A percentile compares a stretch with the other conserved stretches of the same genome.
Conservation (phyloP, 2,888 invertebrate genomes). For the Patella pellucida region DNA sequence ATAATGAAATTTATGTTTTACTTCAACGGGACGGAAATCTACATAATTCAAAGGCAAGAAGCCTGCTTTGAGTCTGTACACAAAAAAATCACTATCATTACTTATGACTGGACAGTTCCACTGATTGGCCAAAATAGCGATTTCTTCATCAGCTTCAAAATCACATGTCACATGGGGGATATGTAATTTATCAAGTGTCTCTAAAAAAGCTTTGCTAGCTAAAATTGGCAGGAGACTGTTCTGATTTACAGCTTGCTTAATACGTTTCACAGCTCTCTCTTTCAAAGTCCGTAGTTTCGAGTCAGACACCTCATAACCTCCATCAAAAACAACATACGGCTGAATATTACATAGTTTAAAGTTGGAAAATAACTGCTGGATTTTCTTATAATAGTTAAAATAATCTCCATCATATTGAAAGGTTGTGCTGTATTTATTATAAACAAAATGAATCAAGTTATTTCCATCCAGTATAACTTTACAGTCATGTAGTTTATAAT, state of each 20-base stretch:
- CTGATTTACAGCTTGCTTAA: conserved; percentile 44
- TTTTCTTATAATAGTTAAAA: conserved; percentile 41
- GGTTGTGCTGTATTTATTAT: conserved; percentile 54
- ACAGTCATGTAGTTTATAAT: conserved; percentile 58
- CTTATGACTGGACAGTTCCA: conserved; percentile 89
- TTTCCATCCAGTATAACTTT: conserved; percentile 69
- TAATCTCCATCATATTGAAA: conserved; percentile 69
- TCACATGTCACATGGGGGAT: conserved; percentile 82
- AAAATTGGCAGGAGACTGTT: conserved; percentile 82
- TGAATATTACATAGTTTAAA: conserved; percentile 50
- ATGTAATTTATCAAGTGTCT: conserved; percentile 78
- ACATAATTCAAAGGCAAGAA: conserved; percentile 81
- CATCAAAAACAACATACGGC: conserved; percentile 69
- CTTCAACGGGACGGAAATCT: conserved; percentile 43
- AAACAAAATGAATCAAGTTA: conserved; percentile 66
- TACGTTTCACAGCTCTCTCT: conserved; percentile 53
- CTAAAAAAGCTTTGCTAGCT: conserved; percentile 81
- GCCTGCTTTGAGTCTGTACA: conserved; percentile 80
- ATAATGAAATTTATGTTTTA: conserved; percentile 31
- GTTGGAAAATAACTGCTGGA: conserved; percentile 24
- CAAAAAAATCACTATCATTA: conserved; percentile 94
- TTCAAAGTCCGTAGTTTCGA: conserved; percentile 63
- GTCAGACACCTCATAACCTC: conserved; percentile 64
- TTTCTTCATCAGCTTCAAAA: conserved; percentile 91
- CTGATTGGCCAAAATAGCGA: conserved; percentile 84